Conservation (phyloP, 1,140 invertebrate genomes). For the Cepaea nemoralis region DNA sequence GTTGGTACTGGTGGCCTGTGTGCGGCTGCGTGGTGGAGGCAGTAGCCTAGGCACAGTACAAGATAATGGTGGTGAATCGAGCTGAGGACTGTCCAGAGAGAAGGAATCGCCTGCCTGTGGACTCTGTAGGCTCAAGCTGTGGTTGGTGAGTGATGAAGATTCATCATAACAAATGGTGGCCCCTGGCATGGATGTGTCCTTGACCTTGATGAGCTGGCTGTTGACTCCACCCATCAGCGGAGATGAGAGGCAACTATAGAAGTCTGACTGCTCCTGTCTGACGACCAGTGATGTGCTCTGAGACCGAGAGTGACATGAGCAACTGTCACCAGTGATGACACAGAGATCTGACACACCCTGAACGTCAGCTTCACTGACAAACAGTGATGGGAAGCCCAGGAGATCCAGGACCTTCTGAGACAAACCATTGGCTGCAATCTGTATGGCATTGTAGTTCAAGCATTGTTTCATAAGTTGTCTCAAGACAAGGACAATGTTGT, state of each 20-base stretch:
- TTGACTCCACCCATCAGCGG: conserved; percentile 3
- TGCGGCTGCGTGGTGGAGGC: background rate
- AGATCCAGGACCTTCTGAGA: conserved; percentile 26
- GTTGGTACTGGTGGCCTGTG: background rate
- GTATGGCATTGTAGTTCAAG: conserved; percentile 29
- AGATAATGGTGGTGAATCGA: background rate
- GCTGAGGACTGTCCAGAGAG: background rate
- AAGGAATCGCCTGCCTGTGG: background rate
- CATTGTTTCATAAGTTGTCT: conserved; percentile 41
- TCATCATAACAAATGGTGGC: background rate
- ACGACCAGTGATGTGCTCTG: background rate
- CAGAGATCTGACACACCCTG: conserved; percentile 9
- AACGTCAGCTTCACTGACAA: background rate
- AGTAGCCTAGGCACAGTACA: background rate
- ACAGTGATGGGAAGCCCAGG: conserved; percentile 22
- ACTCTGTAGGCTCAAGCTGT: background rate
- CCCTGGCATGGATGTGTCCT: background rate
- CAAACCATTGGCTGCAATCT: conserved; percentile 27
- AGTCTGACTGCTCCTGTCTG: background rate
- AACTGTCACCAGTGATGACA: conserved; percentile 7
- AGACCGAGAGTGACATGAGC: background rate
- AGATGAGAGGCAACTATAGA: conserved; percentile 8
- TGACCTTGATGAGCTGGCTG: background rate
- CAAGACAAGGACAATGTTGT: conserved; percentile 27
- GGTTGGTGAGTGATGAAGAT: background rate